Evolutionary conservation across 2,113 vertebrate species (phyloP), one percentile per base, ranked within the genome.

Genomic region (Oxyura jamaicensis): DNA sequence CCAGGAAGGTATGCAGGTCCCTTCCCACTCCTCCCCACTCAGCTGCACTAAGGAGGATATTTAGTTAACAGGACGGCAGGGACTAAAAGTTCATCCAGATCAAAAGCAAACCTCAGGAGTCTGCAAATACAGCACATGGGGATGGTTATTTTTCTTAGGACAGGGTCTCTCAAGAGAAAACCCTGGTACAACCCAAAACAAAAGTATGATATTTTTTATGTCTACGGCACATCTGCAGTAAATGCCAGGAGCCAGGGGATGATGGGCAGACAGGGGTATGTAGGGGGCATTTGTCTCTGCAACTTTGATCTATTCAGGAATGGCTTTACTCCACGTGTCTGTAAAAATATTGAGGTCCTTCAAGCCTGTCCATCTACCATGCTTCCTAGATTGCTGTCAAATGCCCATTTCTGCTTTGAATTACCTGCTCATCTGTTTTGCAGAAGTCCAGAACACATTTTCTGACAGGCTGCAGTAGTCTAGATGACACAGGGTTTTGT

Each of bases 321-420:
- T 5, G 15, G 31, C 72, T 80, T 29, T 2, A 16, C 3, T 58
- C 59, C 18, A 0, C 4, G 1, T 2, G 16, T 1, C 18, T 23
- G 20, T 17, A 36, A 28, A 33, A 25, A 13, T 29, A 19, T 8
- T 1, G 1, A 19, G 31, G 23, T 29, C 46, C 17, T 44, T 83
- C 73, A 59, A 72, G 20, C 20, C 20, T 14, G 4, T 22, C 23
- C 74, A 66, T 22, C 78, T 31, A 14, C 39, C 65, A 63, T 6
- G 0, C 33, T 59, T 59, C 77, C 53, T 5, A 4, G 2, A 3
- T n/a, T 42, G 36, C 77, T 84, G 72, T 17, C 67, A 74, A 62
- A 33, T 2, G 1, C n/a, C 71, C 62, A 4, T 13, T 39, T 28
- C 62, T 62, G 58, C 85, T 31, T 33, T 42, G 59, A 20, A 15